Evolutionary conservation across 2,888 invertebrate genomes (phyloP).

Genomic region (Acanthosoma haemorrhoidale): DNA sequence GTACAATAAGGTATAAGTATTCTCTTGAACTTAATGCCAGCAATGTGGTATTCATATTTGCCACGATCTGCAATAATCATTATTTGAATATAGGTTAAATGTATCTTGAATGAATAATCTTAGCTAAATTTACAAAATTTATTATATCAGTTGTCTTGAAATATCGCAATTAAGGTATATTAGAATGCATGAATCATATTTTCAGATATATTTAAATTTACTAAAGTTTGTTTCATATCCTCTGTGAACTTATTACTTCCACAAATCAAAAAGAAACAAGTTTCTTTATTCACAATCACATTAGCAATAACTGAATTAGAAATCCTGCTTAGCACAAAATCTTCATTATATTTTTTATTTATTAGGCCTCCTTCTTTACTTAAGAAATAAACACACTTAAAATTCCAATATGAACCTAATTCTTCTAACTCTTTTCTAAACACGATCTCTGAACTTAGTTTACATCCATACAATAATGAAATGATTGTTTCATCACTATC

Average conservation of each 20-base stretch:
- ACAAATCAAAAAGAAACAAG: slow-evolving; percentile 55
- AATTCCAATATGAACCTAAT: slow-evolving; percentile 66
- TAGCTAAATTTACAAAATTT: too few relatives aligned
- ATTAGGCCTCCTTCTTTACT: slow-evolving; percentile 45
- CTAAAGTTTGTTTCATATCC: slow-evolving; percentile 47
- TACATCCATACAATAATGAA: slow-evolving; percentile 58
- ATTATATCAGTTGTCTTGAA: too few relatives aligned
- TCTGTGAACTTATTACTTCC: slow-evolving; percentile 56
- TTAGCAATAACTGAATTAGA: slow-evolving; percentile 45
- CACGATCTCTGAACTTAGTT: slow-evolving; percentile 53
- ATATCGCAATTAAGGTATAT: neutral
- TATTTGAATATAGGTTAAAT: too few relatives aligned
- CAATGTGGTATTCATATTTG: too few relatives aligned
- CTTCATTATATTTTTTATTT: slow-evolving; percentile 52
- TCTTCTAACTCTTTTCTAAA: slow-evolving; percentile 58
- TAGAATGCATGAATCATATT: slow-evolving; percentile 49
- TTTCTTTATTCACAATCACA: slow-evolving; percentile 45
- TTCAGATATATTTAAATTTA: slow-evolving; percentile 43
- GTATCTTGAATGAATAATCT: too few relatives aligned
- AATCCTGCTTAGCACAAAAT: slow-evolving; percentile 48
- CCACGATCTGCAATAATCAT: too few relatives aligned
- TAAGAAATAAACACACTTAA: slow-evolving; percentile 58
- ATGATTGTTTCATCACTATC: slow-evolving; percentile 63
- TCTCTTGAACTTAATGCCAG: too few relatives aligned
- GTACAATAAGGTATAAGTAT: too few relatives aligned